Percentiles rank a stretch among this genome's conserved stretches.
Conservation (phyloP, 1,140 invertebrate genomes). For the Bombus confusus region DNA sequence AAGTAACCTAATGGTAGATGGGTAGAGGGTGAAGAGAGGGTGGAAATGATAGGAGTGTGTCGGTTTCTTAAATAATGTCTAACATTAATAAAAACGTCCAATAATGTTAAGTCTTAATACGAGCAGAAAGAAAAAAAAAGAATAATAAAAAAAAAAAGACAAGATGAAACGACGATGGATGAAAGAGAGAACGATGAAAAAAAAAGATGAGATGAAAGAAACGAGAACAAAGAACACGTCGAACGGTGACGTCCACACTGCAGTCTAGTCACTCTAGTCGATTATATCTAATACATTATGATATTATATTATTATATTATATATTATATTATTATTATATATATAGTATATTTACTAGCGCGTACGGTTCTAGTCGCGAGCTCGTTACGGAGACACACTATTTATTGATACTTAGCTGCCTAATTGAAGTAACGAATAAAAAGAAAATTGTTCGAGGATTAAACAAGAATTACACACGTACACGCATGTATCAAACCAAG, state of each 20-base stretch:
- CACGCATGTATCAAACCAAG: not conserved
- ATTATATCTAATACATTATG: constrained; percentile 72
- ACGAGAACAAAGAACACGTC: constrained; percentile 66
- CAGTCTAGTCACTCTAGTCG: constrained; percentile 82
- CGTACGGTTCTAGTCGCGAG: constrained; percentile 70
- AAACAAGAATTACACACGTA: constrained; percentile 12
- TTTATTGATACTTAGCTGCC: constrained; percentile 69
- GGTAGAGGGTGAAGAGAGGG: constrained; percentile 23
- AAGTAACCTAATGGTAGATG: constrained; percentile 49
- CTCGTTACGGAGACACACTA: constrained; percentile 69
- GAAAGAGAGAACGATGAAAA: constrained; percentile 1
- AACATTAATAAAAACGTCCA: constrained; percentile 82
- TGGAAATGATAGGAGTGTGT: constrained; percentile 21
- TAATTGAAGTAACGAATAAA: constrained; percentile 49
- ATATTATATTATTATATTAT: constrained; percentile 70
- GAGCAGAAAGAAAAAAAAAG: constrained; percentile 32
- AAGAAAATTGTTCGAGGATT: constrained; percentile 18
- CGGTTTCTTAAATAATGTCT: constrained; percentile 75
- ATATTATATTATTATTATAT: constrained; percentile 66
- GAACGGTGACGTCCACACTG: constrained; percentile 79
- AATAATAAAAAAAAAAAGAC: too few relatives aligned
- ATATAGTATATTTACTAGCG: constrained; percentile 68
- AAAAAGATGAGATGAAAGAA: not conserved
- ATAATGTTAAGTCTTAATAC: constrained; percentile 80
- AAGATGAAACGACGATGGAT: constrained; percentile 15